Percentiles rank a stretch among this genome's conserved stretches.
Conservation (phyloP, 2,888 invertebrate species). For the Mythimna albipuncta region DNA sequence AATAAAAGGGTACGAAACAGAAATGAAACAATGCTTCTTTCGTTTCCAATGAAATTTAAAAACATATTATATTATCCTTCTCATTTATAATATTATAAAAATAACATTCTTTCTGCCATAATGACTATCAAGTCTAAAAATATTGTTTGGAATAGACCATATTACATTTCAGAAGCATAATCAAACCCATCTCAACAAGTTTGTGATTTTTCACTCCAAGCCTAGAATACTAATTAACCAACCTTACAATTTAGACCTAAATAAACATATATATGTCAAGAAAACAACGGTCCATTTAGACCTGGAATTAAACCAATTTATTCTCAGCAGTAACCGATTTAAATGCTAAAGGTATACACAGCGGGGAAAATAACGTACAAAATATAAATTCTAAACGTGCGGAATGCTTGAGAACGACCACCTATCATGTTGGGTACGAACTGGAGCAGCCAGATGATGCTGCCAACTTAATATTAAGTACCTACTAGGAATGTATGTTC, state of each 20-base stretch:
- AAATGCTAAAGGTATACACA: slow-evolving; percentile 50
- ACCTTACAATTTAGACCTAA: background rate
- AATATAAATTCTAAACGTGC: slow-evolving; percentile 52
- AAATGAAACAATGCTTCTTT: background rate
- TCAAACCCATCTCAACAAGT: background rate
- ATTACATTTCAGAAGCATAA: background rate
- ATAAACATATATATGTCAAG: background rate
- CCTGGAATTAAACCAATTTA: slow-evolving; percentile 23
- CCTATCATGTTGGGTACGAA: slow-evolving; percentile 50
- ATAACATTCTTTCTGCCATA: background rate
- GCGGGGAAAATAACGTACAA: slow-evolving; percentile 48
- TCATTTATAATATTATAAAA: background rate
- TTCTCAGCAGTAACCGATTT: slow-evolving; percentile 32
- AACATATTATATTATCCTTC: background rate
- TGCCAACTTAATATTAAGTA: slow-evolving; percentile 43
- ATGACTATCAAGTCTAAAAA: background rate
- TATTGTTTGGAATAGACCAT: background rate
- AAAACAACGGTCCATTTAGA: slow-evolving; percentile 15
- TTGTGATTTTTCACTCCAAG: background rate
- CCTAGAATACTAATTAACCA: background rate
- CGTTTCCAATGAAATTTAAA: background rate
- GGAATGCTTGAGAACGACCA: slow-evolving; percentile 61
- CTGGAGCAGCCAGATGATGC: slow-evolving; percentile 40
- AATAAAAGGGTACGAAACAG: background rate
- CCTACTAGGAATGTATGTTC: slow-evolving; percentile 30